Conservation (phyloP, 2,113 vertebrate genomes). For the Salvelinus alpinus region DNA sequence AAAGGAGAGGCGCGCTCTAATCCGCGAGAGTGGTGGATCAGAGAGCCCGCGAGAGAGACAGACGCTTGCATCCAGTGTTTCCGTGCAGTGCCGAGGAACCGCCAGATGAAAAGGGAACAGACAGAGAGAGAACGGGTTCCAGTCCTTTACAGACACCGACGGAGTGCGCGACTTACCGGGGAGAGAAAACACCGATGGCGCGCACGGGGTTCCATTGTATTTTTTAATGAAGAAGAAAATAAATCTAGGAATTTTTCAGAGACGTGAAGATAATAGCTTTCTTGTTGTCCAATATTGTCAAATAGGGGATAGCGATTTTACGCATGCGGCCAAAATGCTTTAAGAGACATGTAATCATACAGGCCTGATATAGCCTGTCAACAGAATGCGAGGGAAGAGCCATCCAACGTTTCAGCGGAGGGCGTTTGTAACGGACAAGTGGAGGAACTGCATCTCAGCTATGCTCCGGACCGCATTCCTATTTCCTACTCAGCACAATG, state of each 20-base stretch:
- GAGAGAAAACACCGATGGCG: constrained; percentile 29
- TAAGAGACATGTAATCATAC: background rate
- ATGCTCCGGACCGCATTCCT: constrained; percentile 65
- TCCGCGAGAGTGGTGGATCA: constrained; percentile 86
- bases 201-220: background rate
- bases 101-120: constrained; percentile 84
- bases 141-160: constrained; percentile 71
- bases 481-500: constrained; percentile 60
- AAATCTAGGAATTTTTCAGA: constrained; percentile 26
- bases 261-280: constrained; percentile 19
- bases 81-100: constrained; percentile 81
- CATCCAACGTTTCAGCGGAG: constrained; percentile 74
- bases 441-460: constrained; percentile 72
- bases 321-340: too few relatives aligned
- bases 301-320: too few relatives aligned
- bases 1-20: constrained; percentile 84
- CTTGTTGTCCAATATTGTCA: background rate
- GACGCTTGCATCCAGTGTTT: constrained; percentile 71
- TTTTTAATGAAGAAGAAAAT: constrained; percentile 41
- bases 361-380: constrained; percentile 48
- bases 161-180: constrained; percentile 60
- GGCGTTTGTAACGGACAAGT: constrained; percentile 80
- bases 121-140: constrained; percentile 76
- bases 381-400: constrained; percentile 61
- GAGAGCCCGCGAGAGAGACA: constrained; percentile 71